These are phyloP conservation scores for Pluvianellus socialis DNA, from an alignment of 2,113 vertebrate genomes.

Conservation along the genomic window DNA sequence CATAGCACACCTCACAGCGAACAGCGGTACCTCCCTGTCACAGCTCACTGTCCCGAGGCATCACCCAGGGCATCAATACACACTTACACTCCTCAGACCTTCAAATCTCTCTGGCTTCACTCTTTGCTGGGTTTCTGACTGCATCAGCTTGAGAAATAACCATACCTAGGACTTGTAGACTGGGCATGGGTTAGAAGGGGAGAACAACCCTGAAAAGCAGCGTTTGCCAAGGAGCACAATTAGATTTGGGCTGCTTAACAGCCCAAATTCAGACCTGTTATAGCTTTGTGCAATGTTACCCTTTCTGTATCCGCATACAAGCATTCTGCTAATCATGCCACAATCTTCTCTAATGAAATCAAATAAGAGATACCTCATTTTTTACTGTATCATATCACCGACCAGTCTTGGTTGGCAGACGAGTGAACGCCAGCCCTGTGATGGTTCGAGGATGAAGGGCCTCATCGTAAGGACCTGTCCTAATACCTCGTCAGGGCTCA, in stretches of 20 bases:
- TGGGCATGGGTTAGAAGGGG: neutral
- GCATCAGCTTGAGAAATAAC: neutral
- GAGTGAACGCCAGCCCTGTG: neutral
- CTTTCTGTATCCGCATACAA: neutral
- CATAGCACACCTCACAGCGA: neutral
- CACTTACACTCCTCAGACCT: neutral
- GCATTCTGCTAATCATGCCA: neutral
- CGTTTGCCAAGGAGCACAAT: neutral
- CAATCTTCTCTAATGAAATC: neutral
- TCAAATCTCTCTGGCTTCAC: neutral
- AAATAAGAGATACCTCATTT: neutral
- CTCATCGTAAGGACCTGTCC: neutral
- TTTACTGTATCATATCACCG: rapidly evolving
- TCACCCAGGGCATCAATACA: neutral
- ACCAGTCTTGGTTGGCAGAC: neutral
- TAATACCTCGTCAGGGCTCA: neutral
- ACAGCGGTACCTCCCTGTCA: no score
- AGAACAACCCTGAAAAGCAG: neutral
- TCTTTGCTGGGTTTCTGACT: neutral
- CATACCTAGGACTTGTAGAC: rapidly evolving
- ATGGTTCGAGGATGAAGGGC: neutral
- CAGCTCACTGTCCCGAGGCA: neutral
- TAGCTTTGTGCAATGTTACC: neutral
- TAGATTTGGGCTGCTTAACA: neutral
- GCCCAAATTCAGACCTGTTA: neutral